Evolutionary conservation across 2,113 vertebrate genomes (phyloP), one percentile per base, ranked within the genome.

Genomic region (Cyprinus carpio): DNA sequence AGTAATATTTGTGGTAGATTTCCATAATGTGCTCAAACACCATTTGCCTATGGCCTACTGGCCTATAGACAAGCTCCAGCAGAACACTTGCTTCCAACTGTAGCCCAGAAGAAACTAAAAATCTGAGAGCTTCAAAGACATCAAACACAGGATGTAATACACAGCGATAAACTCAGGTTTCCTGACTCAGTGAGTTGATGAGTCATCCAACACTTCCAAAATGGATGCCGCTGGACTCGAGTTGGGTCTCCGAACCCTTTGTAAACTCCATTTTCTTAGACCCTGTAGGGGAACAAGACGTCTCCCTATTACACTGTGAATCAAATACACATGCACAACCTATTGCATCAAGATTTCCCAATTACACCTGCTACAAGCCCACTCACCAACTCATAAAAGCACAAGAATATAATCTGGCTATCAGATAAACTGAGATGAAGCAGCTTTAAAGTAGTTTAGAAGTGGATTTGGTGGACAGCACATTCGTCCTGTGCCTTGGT

Each of bases 291-390:
- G 40, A 89, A 79, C 81, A 86, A 76, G 60, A 75, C 85, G 88
- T 84, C 91, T 89, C 86, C 85, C 86, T 88, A 83, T 88, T 90
- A 93, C 94, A 93, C 92, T 94, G 93, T 93, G 93, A 94, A 82
- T 84, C 87, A 89, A 90, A 86, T 34, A 88, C 84, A 91, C 81
- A 86, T 81, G 78, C 81, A 76, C 71, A 62, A 75, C 64, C 4
- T 64, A 64, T 82, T 76, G 67, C 56, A 80, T 49, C 75, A 80
- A 86, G 58, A 60, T 86, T 65, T 80, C 51, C 71, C 51, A 54
- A n/a, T 67, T 67, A 64, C 34, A 82, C 43, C 64, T 82, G 46
- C 25, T 71, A 51, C 20, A 82, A 51, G 18, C 43, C 62, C 79
- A 20, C 60, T 49, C 25, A 46, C 40, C 43, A 51, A 23, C 27